Evolutionary conservation across 2,113 vertebrate genomes (phyloP).

Genomic region (Sceloporus tristichus): DNA sequence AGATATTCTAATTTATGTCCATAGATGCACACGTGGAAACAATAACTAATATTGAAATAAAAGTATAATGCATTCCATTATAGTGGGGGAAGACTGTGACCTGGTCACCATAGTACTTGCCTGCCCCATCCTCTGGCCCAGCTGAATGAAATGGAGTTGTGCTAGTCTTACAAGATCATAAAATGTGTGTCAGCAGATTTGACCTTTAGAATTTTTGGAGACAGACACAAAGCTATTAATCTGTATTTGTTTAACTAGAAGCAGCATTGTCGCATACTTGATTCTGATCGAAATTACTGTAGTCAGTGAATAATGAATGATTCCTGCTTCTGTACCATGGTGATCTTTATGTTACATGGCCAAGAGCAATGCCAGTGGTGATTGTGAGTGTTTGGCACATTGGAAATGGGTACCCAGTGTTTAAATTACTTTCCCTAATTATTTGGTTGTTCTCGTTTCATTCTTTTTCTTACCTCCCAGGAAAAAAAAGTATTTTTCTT

Average conservation of each 20-base stretch:
- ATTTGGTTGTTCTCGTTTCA: neutral
- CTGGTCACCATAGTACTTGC: neutral
- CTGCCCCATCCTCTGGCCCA: neutral
- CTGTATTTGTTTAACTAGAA: neutral
- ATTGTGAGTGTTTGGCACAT: neutral
- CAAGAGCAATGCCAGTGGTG: neutral
- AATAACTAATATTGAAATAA: neutral
- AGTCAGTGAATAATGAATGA: slow-evolving; percentile 37
- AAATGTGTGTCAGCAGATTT: neutral
- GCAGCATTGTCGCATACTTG: slow-evolving; percentile 2
- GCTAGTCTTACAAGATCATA: neutral
- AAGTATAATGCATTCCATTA: neutral
- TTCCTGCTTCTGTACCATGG: neutral
- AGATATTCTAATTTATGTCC: neutral
- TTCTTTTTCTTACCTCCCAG: slow-evolving; percentile 8
- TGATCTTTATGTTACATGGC: slow-evolving; percentile 11
- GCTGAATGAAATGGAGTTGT: too few relatives aligned
- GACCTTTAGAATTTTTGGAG: neutral
- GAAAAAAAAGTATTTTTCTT: slow-evolving; percentile 27
- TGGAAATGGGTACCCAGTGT: neutral
- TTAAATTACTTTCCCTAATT: neutral
- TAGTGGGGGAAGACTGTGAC: neutral
- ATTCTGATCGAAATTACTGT: slow-evolving; percentile 14
- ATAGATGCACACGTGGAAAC: neutral
- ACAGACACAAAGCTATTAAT: slow-evolving; percentile 25